Evolutionary conservation across 2,888 invertebrate genomes (phyloP), one percentile per base, ranked within the genome.

Genomic region (Conistra vaccinii): DNA sequence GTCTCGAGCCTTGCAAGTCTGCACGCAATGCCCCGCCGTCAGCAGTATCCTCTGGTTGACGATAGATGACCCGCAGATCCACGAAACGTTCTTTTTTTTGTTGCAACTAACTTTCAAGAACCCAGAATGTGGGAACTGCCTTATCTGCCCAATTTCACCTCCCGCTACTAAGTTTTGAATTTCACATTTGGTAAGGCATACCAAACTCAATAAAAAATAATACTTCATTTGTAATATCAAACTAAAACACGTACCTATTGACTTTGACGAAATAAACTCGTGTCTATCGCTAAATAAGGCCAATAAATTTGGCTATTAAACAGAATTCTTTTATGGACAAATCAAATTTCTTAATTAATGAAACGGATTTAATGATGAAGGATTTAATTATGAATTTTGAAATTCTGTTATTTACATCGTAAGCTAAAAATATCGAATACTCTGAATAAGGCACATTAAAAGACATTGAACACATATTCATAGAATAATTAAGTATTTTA

Each of bases 1-100:
- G 32, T 32, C 12, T 14, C 4, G 1, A 4, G 0, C 0, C 3
- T 7, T 20, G 61, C 45, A 69, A 3, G 0, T 0, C 0, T 4
- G 12, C 20, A 69, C n/a, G 7, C 69, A 69, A 35, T 69, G 69
- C 7, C 4, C 69, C 32, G 61, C 69, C 9, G 69, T 69, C 7
- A 69, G 45, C n/a, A 69, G 20, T 20, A 69, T 48, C 20, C n/a
- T n/a, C 45, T 69, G 32, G 14, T 69, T 69, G n/a, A 61, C 20
- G 9, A 69, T 35, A 58, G 61, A 69, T 26, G n/a, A 23, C n/a
- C 69, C 69, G 20, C 61, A 69, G 20, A 7, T 14, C 17, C 12
- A 61, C 7, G 0, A 1, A 9, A 7, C 1, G 10, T 7, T 0
- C 2, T 1, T 0, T 17, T 26, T 3, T 51, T 23, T 29, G 10